Percentiles rank a stretch among this genome's conserved stretches.
Evolutionary conservation across 2,888 invertebrate genomes (phyloP).

Genomic region (Nemapogon koenigi): DNA sequence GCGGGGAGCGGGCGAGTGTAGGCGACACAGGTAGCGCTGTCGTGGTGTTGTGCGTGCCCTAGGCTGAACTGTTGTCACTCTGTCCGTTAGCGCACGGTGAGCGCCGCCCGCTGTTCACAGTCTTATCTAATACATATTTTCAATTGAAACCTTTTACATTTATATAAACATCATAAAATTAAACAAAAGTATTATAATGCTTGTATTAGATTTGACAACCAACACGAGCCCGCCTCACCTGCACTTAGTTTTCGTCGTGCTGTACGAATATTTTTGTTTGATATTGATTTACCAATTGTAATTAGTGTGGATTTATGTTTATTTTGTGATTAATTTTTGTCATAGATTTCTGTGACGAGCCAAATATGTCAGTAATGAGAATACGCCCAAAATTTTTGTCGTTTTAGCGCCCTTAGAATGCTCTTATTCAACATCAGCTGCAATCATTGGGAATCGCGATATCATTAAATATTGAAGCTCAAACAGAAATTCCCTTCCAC

Average conservation of each 20-base stretch:
- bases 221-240: conserved; percentile 42
- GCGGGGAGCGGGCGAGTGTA: conserved; percentile 53
- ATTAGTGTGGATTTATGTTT: conserved; percentile 58
- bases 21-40: conserved; percentile 56
- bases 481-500: conserved; percentile 28
- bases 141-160: too few species aligned
- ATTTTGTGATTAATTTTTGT: conserved; percentile 45
- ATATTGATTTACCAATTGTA: conserved; percentile 56
- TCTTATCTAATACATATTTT: conserved; percentile 37
- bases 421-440: conserved; percentile 3
- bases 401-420: conserved; percentile 5
- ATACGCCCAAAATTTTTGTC: conserved; percentile 17
- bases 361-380: conserved; percentile 16
- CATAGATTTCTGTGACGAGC: conserved; percentile 52
- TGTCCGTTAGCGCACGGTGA: conserved; percentile 59
- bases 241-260: conserved; percentile 64
- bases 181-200: too few species aligned
- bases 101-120: conserved; percentile 32
- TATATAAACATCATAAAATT: too few species aligned
- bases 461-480: conserved; percentile 23
- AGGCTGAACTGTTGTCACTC: conserved; percentile 62
- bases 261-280: conserved; percentile 55
- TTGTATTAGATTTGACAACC: conserved; percentile 44
- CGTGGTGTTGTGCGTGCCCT: conserved; percentile 62
- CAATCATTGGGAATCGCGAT: conserved; percentile 7